These are phyloP conservation scores for Galbula dea DNA, from an alignment of 2,113 vertebrate genomes.

Conservation along the genomic window DNA sequence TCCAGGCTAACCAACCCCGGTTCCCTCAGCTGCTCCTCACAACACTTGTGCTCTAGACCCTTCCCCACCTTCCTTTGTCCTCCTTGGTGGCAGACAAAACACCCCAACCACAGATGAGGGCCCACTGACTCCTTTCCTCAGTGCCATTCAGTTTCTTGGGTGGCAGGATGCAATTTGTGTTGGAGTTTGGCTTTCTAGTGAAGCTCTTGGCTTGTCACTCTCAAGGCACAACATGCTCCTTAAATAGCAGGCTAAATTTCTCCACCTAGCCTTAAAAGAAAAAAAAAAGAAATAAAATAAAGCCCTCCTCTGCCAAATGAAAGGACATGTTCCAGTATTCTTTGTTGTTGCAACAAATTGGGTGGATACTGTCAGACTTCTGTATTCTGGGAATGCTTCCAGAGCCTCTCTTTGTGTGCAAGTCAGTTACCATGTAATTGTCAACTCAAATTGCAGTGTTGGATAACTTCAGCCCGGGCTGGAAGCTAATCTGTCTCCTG, in stretches of 20 bases:
- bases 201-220: slow-evolving; percentile 54
- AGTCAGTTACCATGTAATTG: slow-evolving; percentile 52
- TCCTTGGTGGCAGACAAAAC: background rate
- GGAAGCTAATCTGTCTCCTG: background rate
- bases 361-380: slow-evolving; percentile 66
- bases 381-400: slow-evolving; percentile 61
- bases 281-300: background rate
- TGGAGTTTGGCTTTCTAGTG: slow-evolving; percentile 44
- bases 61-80: too few species aligned
- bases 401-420: slow-evolving; percentile 46
- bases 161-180: slow-evolving; percentile 35
- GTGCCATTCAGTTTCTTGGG: background rate
- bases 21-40: background rate
- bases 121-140: background rate
- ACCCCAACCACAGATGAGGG: too few species aligned
- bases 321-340: slow-evolving; percentile 54
- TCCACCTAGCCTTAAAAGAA: slow-evolving; percentile 41
- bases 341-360: slow-evolving; percentile 66
- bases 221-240: slow-evolving; percentile 35
- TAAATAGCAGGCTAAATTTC: slow-evolving; percentile 62
- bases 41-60: background rate
- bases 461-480: slow-evolving; percentile 19
- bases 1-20: background rate
- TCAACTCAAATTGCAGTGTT: slow-evolving; percentile 56
- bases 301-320: slow-evolving; percentile 31